Conservation (phyloP, 2,113 vertebrate species). For the Megaptera novaeangliae region DNA sequence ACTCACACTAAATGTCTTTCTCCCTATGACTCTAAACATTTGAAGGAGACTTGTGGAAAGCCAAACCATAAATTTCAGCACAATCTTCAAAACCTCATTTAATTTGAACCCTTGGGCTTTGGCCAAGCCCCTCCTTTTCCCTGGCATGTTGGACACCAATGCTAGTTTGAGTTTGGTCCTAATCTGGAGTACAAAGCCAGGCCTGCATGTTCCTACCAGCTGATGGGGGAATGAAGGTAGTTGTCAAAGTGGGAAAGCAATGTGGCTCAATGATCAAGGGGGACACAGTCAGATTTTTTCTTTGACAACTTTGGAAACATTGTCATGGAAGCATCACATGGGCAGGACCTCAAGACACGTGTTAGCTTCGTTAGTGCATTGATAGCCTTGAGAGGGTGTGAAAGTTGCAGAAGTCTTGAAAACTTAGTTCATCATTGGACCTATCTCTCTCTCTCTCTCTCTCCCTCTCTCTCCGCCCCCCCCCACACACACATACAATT, state of each 20-base stretch:
- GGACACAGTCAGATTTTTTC: background rate
- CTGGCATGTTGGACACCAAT: background rate
- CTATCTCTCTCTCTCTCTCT: constrained; percentile 54
- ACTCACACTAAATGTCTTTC: constrained; percentile 50
- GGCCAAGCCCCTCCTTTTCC: constrained; percentile 24
- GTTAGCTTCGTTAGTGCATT: background rate
- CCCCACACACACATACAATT: background rate
- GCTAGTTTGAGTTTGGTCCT: constrained; percentile 13
- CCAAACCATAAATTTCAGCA: constrained; percentile 46
- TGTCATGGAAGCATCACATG: background rate
- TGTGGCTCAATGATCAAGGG: background rate
- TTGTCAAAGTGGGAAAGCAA: constrained; percentile 26
- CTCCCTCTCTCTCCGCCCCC: background rate
- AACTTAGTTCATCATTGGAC: background rate
- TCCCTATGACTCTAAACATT: constrained; percentile 22
- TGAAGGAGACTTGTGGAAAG: constrained; percentile 61
- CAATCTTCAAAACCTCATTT: constrained; percentile 57
- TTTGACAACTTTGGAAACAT: background rate
- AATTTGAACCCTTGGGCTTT: constrained; percentile 39
- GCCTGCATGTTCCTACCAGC: background rate
- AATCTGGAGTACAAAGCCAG: constrained; percentile 10
- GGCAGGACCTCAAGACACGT: fast-evolving
- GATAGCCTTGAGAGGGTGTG: background rate
- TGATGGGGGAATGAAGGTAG: constrained; percentile 12
- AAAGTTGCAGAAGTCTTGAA: constrained; percentile 11